phyloP scores from a whole-genome alignment of 2,888 invertebrate genomes.

The Nymphalis polychloros region DNA sequence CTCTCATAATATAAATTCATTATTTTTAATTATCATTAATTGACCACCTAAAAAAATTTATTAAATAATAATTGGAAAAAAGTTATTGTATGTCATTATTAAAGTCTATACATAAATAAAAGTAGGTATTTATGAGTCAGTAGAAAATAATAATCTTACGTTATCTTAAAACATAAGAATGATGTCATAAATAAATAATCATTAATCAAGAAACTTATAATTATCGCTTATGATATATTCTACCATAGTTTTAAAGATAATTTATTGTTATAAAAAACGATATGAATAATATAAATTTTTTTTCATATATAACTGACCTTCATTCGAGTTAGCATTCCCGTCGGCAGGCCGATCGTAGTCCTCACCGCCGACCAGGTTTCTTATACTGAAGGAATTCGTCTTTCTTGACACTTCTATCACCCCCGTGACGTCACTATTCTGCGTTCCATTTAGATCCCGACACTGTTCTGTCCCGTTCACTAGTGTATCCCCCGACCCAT shows the following conservation, averaged over 20 bases:
- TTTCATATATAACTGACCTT: conserved; percentile 57
- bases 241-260: neutral
- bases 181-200: too few species aligned
- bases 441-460: conserved; percentile 54
- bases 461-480: conserved; percentile 23
- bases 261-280: neutral
- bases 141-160: too few species aligned
- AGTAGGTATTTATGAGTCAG: too few species aligned
- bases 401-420: conserved; percentile 64
- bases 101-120: too few species aligned
- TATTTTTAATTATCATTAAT: too few species aligned
- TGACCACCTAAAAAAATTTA: too few species aligned
- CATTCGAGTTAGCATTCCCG: conserved; percentile 55
- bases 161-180: too few species aligned
- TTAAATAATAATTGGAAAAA: too few species aligned
- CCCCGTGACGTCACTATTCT: conserved; percentile 61
- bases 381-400: conserved; percentile 70
- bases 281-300: neutral
- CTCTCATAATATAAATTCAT: too few species aligned
- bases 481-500: conserved; percentile 48
- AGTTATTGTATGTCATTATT: too few species aligned
- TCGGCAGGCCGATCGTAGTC: conserved; percentile 63
- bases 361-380: conserved; percentile 70
- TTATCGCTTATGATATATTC: too few species aligned
- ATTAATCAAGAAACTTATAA: too few species aligned